These are phyloP conservation scores for Mesochorus sp. DNA, from an alignment of 2,888 invertebrate species.

Conservation along the genomic window DNA sequence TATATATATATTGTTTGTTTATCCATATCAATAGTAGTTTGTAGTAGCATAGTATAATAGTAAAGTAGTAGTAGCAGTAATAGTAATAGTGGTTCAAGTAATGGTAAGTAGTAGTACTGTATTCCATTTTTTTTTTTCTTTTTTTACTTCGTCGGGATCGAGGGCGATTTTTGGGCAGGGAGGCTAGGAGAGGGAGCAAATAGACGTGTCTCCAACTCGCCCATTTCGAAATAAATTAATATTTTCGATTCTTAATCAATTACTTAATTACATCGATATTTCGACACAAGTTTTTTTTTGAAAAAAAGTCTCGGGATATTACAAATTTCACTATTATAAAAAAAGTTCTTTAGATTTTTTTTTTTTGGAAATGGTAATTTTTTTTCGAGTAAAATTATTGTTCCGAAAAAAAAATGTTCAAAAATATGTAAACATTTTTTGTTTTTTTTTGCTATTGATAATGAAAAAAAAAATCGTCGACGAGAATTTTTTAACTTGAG, in stretches of 20 bases:
- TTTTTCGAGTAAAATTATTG: too few species aligned
- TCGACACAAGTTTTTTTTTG: too few species aligned
- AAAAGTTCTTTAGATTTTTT: too few species aligned
- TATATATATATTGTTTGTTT: slow-evolving; percentile 52
- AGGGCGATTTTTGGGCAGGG: slow-evolving; percentile 51
- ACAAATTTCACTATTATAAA: too few species aligned
- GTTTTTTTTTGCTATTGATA: too few species aligned
- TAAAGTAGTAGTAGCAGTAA: slow-evolving; percentile 55
- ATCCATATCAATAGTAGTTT: slow-evolving; percentile 60
- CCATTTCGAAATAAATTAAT: slow-evolving; percentile 1
- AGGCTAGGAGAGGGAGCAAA: slow-evolving; percentile 45
- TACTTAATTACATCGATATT: too few species aligned
- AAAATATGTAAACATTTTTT: too few species aligned
- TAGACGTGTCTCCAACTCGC: slow-evolving; percentile 1
- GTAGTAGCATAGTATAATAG: slow-evolving; percentile 62
- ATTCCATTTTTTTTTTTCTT: slow-evolving; percentile 64
- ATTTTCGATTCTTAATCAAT: too few species aligned
- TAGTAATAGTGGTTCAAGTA: slow-evolving; percentile 55
- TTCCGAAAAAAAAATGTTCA: too few species aligned
- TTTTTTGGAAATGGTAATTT: too few species aligned
- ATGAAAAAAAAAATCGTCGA: too few species aligned
- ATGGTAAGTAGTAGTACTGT: slow-evolving; percentile 66
- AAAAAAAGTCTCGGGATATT: too few species aligned
- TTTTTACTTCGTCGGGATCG: slow-evolving; percentile 69
- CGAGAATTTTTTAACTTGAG: neutral